Conservation (phyloP, 2,888 invertebrate genomes). For the Mythimna pallens region DNA sequence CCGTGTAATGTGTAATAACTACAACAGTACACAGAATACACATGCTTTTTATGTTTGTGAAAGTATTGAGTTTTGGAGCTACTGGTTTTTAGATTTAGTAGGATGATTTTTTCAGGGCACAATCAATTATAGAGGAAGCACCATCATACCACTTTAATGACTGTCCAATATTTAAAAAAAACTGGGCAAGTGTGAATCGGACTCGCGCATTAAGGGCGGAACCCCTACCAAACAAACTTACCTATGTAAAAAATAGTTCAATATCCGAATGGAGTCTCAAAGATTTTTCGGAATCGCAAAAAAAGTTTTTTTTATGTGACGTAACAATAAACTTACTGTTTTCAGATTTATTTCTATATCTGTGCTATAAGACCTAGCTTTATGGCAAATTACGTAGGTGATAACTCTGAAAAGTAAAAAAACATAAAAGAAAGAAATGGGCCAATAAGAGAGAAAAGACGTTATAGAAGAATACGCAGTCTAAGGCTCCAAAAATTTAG, state of each 20-base stretch:
- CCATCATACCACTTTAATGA: background rate
- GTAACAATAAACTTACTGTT: too few relatives aligned
- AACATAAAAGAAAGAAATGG: background rate
- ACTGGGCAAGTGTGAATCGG: too few relatives aligned
- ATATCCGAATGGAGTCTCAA: too few relatives aligned
- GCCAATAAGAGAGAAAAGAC: background rate
- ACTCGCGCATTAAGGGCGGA: too few relatives aligned
- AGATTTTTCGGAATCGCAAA: too few relatives aligned
- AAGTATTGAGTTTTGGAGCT: slow-evolving; percentile 43
- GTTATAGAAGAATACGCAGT: background rate
- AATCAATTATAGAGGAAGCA: background rate
- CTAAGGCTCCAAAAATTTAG: background rate
- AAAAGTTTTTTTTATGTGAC: too few relatives aligned
- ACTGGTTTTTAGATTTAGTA: slow-evolving; percentile 26
- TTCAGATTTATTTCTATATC: too few relatives aligned
- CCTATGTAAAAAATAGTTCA: too few relatives aligned
- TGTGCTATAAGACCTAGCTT: too few relatives aligned
- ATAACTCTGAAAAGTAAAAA: background rate
- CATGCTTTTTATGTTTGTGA: slow-evolving; percentile 47
- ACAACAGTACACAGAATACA: slow-evolving; percentile 72
- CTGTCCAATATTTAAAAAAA: background rate
- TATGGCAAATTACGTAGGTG: background rate
- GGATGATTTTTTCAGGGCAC: background rate
- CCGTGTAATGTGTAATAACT: slow-evolving; percentile 75
- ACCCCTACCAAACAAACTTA: too few relatives aligned